Evolutionary conservation across 2,113 vertebrate species (phyloP).

Genomic region (Sminthopsis crassicaudata): DNA sequence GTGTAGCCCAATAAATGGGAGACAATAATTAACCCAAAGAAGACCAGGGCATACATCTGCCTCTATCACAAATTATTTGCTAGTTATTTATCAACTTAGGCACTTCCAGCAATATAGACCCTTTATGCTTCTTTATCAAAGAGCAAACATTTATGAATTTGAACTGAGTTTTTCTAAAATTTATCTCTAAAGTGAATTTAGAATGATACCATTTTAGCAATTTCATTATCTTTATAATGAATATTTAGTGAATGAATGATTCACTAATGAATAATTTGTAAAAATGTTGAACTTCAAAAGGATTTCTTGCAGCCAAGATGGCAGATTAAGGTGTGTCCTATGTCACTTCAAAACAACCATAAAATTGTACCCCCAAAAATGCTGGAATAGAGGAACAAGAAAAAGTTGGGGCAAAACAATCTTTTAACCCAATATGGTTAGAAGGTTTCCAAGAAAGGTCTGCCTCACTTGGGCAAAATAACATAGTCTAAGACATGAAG

Average conservation of each 20-base stretch:
- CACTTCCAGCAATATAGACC: slow-evolving; percentile 29
- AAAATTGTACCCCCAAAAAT: too few species aligned
- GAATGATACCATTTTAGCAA: slow-evolving; percentile 13
- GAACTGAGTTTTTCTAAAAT: slow-evolving; percentile 54
- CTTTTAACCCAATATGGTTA: too few species aligned
- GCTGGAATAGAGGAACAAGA: too few species aligned
- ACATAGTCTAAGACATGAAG: too few species aligned
- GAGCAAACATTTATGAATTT: background rate
- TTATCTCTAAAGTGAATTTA: slow-evolving; percentile 42
- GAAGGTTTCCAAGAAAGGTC: too few species aligned
- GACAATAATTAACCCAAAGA: slow-evolving; percentile 43
- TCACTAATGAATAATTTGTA: slow-evolving; percentile 11
- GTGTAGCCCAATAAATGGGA: slow-evolving; percentile 27
- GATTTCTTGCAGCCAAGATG: background rate
- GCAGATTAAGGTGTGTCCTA: too few species aligned
- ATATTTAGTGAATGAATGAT: background rate
- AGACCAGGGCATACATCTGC: slow-evolving; percentile 36
- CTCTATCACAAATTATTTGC: slow-evolving; percentile 25
- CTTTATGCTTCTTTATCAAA: slow-evolving; percentile 12
- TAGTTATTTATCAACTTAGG: slow-evolving; percentile 39
- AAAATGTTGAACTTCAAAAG: background rate
- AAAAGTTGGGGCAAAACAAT: too few species aligned
- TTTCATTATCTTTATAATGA: slow-evolving; percentile 34
- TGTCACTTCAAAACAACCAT: too few species aligned
- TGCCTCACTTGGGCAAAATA: too few species aligned